Evolutionary conservation across 1,140 invertebrate species (phyloP).

Genomic region (Samia ricini): DNA sequence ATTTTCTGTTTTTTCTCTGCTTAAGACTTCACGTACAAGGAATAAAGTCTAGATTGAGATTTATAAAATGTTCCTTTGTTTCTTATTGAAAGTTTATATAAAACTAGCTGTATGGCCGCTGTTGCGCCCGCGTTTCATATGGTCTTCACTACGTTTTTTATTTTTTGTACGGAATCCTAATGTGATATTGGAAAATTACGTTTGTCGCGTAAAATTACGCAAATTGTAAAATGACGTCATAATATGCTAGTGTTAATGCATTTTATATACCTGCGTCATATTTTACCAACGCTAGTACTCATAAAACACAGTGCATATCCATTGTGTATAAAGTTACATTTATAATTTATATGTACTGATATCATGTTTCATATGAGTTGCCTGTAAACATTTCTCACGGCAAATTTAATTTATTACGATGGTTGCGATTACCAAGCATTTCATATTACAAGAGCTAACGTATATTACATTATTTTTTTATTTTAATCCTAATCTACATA

Average conservation of each 20-base stretch:
- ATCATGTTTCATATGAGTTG: constrained; percentile 38
- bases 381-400: constrained; percentile 53
- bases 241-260: constrained; percentile 10
- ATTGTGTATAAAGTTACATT: constrained; percentile 59
- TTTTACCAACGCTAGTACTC: constrained; percentile 28
- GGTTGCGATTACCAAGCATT: background rate
- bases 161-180: too few relatives aligned
- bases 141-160: too few relatives aligned
- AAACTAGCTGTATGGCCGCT: too few relatives aligned
- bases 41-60: too few relatives aligned
- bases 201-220: too few relatives aligned
- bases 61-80: too few relatives aligned
- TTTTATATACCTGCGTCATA: constrained; percentile 6
- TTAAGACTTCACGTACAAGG: background rate
- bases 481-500: too few relatives aligned
- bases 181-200: too few relatives aligned
- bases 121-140: too few relatives aligned
- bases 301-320: constrained; percentile 51
- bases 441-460: too few relatives aligned
- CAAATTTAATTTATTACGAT: constrained; percentile 59
- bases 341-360: constrained; percentile 55
- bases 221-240: background rate
- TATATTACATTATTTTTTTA: too few relatives aligned
- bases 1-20: background rate
- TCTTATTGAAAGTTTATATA: too few relatives aligned